These are phyloP conservation scores for Microplitis manilae DNA, from an alignment of 2,888 invertebrate genomes.

Conservation along the genomic window DNA sequence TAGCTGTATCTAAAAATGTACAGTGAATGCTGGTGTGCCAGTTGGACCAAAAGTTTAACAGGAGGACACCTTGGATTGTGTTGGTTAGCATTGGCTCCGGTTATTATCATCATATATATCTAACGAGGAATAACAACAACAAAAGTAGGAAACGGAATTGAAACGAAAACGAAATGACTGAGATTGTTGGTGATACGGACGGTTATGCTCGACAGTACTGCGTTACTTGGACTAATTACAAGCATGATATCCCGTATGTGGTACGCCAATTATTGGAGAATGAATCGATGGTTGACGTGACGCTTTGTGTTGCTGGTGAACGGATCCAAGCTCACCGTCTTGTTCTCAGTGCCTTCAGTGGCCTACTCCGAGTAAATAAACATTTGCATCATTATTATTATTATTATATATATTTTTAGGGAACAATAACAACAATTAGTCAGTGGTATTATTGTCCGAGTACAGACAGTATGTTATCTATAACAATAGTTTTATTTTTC, in stretches of 20 bases:
- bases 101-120: neutral
- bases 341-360: slow-evolving; percentile 72
- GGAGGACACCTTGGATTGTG: neutral
- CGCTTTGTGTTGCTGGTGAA: slow-evolving; percentile 70
- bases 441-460: too few relatives aligned
- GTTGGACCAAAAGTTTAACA: neutral
- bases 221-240: slow-evolving; percentile 71
- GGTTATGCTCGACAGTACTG: slow-evolving; percentile 59
- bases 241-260: slow-evolving; percentile 66
- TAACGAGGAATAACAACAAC: neutral
- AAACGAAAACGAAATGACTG: slow-evolving; percentile 65
- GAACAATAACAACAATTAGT: too few relatives aligned
- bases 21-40: neutral
- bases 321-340: slow-evolving; percentile 72
- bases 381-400: neutral
- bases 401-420: too few relatives aligned
- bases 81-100: neutral
- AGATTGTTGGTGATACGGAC: slow-evolving; percentile 51
- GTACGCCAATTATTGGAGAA: slow-evolving; percentile 64
- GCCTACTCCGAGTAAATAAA: slow-evolving; percentile 70
- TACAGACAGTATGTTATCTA: too few relatives aligned
- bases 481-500: too few relatives aligned
- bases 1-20: neutral
- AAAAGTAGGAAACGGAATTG: slow-evolving; percentile 51
- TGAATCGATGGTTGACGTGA: slow-evolving; percentile 72